Evolutionary conservation across 2,888 invertebrate species (phyloP), one percentile per base, ranked within the genome.

Genomic region (Eulithis prunata): DNA sequence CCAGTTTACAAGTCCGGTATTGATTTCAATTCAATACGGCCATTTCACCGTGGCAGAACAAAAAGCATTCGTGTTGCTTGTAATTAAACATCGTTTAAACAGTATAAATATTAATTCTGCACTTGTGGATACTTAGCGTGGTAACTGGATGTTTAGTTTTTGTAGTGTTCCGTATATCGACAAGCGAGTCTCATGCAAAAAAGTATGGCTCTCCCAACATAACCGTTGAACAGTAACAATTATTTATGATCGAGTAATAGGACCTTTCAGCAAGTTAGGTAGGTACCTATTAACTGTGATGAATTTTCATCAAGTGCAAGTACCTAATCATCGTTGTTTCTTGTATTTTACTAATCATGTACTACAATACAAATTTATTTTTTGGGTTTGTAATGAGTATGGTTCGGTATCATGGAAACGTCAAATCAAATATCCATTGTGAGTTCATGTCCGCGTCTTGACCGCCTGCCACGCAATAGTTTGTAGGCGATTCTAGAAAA

Each of bases 401-500:
- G 54, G 45, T 41, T 54, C 60, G 52, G 57, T 64, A 59, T 63
- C 71, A 70, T 73, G 69, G 63, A 66, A 69, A 64, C 69, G 64
- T 74, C 71, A 69, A 73, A 70, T 64, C 73, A 72, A 79, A 74
- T 55, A 68, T 61, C 61, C 67, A 74, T 73, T 72, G 63, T 55
- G 61, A 57, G 71, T 69, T 71, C 73, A 73, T 71, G 68, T 75
- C 71, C 74, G 66, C 72, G 69, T 66, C 73, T 74, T 76, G 73
- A 75, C 77, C 78, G 71, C 74, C 68, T 71, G 72, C 76, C 92
- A 91, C 91, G 92, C 92, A 87, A 91, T 89, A 84, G 86, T 89
- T 87, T 88, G 90, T 90, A 87, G 88, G 91, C 91, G 91, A 92
- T 92, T 93, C 91, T 88, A 90, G 92, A 93, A 93, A 92, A 93